Conservation (phyloP, 64 coral and sea anemone genomes). For the Porites australiensis region DNA sequence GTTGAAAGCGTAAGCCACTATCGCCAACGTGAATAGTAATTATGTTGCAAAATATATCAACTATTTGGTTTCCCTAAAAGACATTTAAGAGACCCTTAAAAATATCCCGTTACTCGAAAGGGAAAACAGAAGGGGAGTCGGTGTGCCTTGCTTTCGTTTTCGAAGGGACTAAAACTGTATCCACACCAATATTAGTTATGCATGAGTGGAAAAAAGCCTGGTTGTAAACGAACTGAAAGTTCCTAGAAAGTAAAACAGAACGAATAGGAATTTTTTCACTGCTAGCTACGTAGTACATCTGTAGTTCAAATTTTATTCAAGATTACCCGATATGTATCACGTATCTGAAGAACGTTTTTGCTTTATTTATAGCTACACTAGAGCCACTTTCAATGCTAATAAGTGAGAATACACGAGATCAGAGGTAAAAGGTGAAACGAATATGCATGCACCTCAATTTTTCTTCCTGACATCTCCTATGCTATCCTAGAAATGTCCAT, state of each 20-base stretch:
- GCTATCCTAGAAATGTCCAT: too few relatives aligned
- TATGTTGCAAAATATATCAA: background rate
- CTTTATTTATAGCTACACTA: background rate
- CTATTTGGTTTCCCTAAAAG: background rate
- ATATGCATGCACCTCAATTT: background rate
- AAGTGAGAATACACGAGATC: background rate
- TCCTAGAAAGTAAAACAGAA: background rate
- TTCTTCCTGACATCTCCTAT: background rate
- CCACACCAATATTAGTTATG: background rate
- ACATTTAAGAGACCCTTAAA: too few relatives aligned
- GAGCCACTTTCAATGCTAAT: background rate
- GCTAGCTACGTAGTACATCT: background rate
- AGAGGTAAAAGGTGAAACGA: background rate
- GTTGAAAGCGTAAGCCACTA: background rate
- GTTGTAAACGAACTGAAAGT: background rate
- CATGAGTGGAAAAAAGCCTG: background rate
- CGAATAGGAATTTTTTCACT: background rate
- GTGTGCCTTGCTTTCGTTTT: background rate
- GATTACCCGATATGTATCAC: background rate
- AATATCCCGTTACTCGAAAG: background rate
- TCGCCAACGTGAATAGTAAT: conserved; percentile 25
- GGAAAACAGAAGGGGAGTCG: background rate
- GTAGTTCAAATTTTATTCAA: background rate
- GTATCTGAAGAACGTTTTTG: background rate
- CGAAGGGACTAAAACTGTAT: background rate